Base-by-base conservation (phyloP, 2,797 vertebrate genomes). In the Crocidura indochinensis region DNA sequence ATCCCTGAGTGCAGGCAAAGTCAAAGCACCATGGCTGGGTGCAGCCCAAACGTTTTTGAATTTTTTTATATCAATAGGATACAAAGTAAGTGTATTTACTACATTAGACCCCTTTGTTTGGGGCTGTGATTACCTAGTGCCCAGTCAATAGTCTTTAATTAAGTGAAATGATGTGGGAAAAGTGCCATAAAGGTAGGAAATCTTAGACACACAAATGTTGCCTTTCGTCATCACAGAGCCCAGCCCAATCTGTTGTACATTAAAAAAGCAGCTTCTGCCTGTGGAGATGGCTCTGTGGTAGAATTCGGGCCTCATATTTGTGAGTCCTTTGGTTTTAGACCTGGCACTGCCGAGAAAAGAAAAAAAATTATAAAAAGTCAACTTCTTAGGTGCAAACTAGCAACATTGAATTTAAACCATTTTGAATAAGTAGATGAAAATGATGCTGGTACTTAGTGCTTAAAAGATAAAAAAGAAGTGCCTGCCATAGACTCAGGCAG, bases 1-100 rank as follows among this genome's bases (percentile, higher is more conserved):
- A 15, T 53, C 51, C 51, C 6, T 53, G 51, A 53, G 10, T 53
- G 51, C n/a, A n/a, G n/a, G n/a, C n/a, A n/a, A n/a, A n/a, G n/a
- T n/a, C n/a, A n/a, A n/a, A n/a, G n/a, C n/a, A n/a, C n/a, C n/a
- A n/a, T n/a, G n/a, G n/a, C n/a, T n/a, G n/a, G n/a, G n/a, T n/a
- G n/a, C n/a, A n/a, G n/a, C n/a, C n/a, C n/a, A 65, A 38, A 20
- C 12, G 72, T 31, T 89, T 90, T 67, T 51, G 47, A 78, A 71
- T 71, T 78, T n/a, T 80, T 89, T 60, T 73, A 19, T 29, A 31
- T 72, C 78, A 94, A 65, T 49, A 93, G 62, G 49, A 6, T 94
- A 88, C 26, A 88, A 60, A 81, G 29, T 95, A 94, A 94, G 76
- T 20, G 26, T 79, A 62, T 77, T 93, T 81, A 87, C 29, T 92